phyloP scores from a whole-genome alignment of 2,888 invertebrate species.

The Gari tellinella region DNA sequence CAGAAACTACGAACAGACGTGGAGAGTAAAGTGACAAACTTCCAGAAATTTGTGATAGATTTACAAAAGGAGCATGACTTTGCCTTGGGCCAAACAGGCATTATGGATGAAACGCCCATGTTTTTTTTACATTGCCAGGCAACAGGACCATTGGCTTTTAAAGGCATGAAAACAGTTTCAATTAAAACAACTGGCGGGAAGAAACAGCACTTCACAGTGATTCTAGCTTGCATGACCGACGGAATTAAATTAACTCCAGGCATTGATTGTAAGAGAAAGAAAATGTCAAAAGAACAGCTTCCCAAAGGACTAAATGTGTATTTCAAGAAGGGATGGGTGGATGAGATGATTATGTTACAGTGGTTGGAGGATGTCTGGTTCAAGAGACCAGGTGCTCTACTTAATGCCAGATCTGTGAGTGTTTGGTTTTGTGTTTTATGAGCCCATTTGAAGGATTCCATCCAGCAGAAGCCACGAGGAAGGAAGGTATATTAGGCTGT shows the following conservation, averaged over 20 bases:
- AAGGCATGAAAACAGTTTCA: conserved; percentile 29
- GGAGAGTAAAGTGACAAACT: conserved; percentile 10
- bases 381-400: conserved; percentile 35
- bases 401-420: no score
- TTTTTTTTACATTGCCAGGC: conserved; percentile 45
- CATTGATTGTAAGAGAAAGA: conserved; percentile 57
- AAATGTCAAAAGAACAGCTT: conserved; percentile 53
- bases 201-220: conserved; percentile 56
- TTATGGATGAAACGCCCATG: conserved; percentile 45
- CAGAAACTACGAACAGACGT: conserved; percentile 35
- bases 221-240: conserved; percentile 52
- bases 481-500: conserved; percentile 25
- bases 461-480: conserved; percentile 1
- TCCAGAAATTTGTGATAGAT: conserved; percentile 41
- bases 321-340: conserved; percentile 52
- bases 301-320: conserved; percentile 31
- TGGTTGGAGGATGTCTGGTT: conserved; percentile 51
- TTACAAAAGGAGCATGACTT: background rate
- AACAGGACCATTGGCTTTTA: conserved; percentile 38
- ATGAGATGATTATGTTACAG: conserved; percentile 18
- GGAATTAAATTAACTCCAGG: conserved; percentile 54
- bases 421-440: background rate
- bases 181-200: conserved; percentile 40
- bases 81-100: no score
- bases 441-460: conserved; percentile 14